These are phyloP conservation scores for Lasius fuliginosus DNA, from an alignment of 2,888 invertebrate species.

Conservation along the genomic window DNA sequence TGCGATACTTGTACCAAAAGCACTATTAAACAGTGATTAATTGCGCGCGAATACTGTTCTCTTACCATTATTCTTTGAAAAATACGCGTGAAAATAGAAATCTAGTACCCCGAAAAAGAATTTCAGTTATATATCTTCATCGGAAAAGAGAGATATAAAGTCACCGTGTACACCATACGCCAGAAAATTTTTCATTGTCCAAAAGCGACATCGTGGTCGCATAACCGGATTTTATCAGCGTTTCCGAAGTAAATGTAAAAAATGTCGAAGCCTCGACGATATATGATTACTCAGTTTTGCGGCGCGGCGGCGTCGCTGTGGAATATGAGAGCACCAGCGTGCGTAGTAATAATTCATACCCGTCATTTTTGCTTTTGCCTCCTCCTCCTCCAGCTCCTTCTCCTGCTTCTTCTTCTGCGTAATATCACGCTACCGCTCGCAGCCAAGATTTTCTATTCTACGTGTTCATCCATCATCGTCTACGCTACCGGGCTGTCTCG, in stretches of 20 bases:
- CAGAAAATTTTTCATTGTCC: slow-evolving; percentile 17
- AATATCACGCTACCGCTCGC: slow-evolving; percentile 65
- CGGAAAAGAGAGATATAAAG: neutral
- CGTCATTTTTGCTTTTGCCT: slow-evolving; percentile 69
- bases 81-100: neutral
- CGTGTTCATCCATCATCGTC: slow-evolving; percentile 78
- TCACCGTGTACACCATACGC: neutral
- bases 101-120: neutral
- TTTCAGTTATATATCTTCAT: neutral
- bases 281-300: slow-evolving; percentile 49
- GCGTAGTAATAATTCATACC: slow-evolving; percentile 76
- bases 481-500: slow-evolving; percentile 61
- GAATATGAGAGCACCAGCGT: slow-evolving; percentile 49
- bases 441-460: slow-evolving; percentile 77
- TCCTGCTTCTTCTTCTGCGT: slow-evolving; percentile 59
- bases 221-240: slow-evolving; percentile 31
- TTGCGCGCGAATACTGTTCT: neutral
- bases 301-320: slow-evolving; percentile 28
- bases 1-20: neutral
- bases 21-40: neutral
- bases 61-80: neutral
- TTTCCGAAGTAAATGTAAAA: slow-evolving; percentile 39
- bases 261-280: slow-evolving; percentile 49
- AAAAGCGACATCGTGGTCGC: neutral
- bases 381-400: slow-evolving; percentile 38